Conservation (phyloP, 1,140 invertebrate genomes). For the Hormaphis cornu region DNA sequence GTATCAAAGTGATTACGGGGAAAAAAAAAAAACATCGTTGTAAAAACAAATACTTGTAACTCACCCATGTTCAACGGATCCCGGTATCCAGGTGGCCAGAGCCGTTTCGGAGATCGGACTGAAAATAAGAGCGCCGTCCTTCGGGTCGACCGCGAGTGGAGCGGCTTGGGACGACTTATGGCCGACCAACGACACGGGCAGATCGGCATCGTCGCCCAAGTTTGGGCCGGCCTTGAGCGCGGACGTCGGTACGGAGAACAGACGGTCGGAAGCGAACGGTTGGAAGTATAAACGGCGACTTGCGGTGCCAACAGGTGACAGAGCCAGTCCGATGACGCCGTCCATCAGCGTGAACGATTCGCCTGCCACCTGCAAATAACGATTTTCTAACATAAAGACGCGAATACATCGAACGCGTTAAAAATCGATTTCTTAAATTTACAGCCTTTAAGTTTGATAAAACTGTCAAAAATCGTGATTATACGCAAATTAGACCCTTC, state of each 20-base stretch:
- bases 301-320: constrained; percentile 49
- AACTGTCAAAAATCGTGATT: too few species aligned
- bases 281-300: constrained; percentile 59
- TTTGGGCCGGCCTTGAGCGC: constrained; percentile 57
- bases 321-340: constrained; percentile 65
- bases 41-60: too few species aligned
- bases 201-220: constrained; percentile 50
- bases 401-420: too few species aligned
- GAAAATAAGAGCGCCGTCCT: constrained; percentile 60
- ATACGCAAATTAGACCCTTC: too few species aligned
- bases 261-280: constrained; percentile 66
- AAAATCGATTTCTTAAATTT: too few species aligned
- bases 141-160: constrained; percentile 56
- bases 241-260: constrained; percentile 64
- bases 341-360: constrained; percentile 66
- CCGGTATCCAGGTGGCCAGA: constrained; percentile 63
- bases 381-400: too few species aligned
- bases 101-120: constrained; percentile 66
- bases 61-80: constrained; percentile 55
- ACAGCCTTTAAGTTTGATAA: too few species aligned
- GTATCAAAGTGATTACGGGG: too few species aligned
- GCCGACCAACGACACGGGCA: constrained; percentile 64
- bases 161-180: constrained; percentile 72
- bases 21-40: too few species aligned
- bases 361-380: constrained; percentile 42